Percentiles rank a stretch among this genome's conserved stretches.
These are phyloP conservation scores for Grapholita molesta DNA, from an alignment of 1,140 invertebrate species.

Conservation along the genomic window DNA sequence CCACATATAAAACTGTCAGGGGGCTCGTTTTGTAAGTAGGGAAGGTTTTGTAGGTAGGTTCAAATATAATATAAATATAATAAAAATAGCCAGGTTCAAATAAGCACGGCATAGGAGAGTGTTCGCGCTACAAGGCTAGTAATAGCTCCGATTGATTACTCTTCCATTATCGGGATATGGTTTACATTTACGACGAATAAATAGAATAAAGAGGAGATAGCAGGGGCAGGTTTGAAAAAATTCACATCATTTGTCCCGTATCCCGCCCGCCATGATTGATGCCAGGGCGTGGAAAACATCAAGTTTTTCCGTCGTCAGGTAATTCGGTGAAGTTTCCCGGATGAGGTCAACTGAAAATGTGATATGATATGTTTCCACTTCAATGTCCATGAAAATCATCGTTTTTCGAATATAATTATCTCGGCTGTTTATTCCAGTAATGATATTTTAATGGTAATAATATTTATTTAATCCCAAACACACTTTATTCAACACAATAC, in stretches of 20 bases:
- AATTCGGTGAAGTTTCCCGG: slow-evolving; percentile 4
- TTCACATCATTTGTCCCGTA: slow-evolving; percentile 13
- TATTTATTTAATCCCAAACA: too few species aligned
- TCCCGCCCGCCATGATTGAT: slow-evolving; percentile 12
- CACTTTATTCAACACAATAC: too few species aligned
- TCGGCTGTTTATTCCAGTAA: not conserved
- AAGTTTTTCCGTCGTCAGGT: slow-evolving; percentile 13
- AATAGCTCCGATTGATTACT: not conserved
- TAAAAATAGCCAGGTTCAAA: too few species aligned
- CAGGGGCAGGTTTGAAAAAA: not conserved
- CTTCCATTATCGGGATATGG: not conserved
- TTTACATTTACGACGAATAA: not conserved
- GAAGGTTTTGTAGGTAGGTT: too few species aligned
- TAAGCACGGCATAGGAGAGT: too few species aligned
- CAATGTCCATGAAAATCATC: not conserved
- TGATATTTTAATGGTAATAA: not conserved
- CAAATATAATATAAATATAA: too few species aligned
- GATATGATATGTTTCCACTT: not conserved
- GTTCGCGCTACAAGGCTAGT: too few species aligned
- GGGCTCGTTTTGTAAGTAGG: too few species aligned
- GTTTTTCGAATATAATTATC: not conserved
- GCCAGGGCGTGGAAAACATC: not conserved
- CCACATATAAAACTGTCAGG: too few species aligned
- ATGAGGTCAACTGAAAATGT: slow-evolving; percentile 16
- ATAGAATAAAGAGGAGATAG: not conserved